Percentiles rank a stretch among this genome's conserved stretches.
Conservation (phyloP, 2,797 vertebrate genomes). For the Eutrigla gurnardus region DNA sequence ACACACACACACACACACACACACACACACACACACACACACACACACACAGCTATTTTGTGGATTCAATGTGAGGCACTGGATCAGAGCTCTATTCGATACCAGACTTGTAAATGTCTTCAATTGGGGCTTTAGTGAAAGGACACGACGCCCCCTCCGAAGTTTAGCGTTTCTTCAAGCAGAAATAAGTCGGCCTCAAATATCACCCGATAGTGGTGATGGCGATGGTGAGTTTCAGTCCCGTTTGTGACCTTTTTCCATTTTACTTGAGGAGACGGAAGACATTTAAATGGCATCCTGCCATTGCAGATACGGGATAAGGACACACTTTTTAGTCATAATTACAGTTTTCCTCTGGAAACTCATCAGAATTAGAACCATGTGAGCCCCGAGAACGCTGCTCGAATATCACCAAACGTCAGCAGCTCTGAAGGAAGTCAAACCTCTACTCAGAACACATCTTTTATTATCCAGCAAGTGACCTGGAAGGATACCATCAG, state of each 20-base stretch:
- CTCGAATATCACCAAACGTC: constrained; percentile 42
- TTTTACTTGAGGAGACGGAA: constrained; percentile 55
- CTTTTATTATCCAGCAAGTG: constrained; percentile 9
- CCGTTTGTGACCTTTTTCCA: constrained; percentile 45
- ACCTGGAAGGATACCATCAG: background rate
- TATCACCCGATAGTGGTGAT: constrained; percentile 19
- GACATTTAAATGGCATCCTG: constrained; percentile 62
- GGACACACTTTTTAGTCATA: constrained; percentile 30
- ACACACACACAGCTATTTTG: no score
- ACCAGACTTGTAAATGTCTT: background rate
- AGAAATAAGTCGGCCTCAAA: constrained; percentile 25
- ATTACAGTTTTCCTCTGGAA: constrained; percentile 39
- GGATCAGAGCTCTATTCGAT: background rate
- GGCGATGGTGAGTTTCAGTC: constrained; percentile 17
- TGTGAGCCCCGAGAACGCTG: background rate
- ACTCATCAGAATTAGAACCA: constrained; percentile 12
- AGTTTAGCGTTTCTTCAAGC: constrained; percentile 26
- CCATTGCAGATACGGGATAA: constrained; percentile 22
- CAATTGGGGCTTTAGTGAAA: constrained; percentile 11
- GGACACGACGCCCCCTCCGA: background rate
- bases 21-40: no score
- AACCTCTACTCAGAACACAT: constrained; percentile 5
- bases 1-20: no score
- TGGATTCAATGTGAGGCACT: background rate
- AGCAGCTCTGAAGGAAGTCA: constrained; percentile 16